A percentile compares a stretch with the other conserved stretches of the same genome.
phyloP scores from a whole-genome alignment of 2,113 vertebrate genomes.

The Microtus richardsoni region DNA sequence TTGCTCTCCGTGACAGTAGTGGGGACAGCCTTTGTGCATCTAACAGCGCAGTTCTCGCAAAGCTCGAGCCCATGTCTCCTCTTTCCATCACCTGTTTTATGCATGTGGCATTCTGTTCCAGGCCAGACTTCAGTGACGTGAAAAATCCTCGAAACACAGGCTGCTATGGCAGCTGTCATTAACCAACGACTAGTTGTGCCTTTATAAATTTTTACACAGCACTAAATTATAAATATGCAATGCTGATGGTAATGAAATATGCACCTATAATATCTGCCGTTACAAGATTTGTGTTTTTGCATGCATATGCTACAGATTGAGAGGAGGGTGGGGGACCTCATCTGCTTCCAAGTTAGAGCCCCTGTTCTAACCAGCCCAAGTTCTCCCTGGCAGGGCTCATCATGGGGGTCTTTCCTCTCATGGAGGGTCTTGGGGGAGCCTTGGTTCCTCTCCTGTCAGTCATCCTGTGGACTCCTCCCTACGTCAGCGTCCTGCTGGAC shows the following conservation, averaged over 20 bases:
- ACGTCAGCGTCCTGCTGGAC: neutral
- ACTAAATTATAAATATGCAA: slow-evolving; percentile 70
- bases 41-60: neutral
- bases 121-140: slow-evolving; percentile 64
- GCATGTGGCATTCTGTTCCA: slow-evolving; percentile 38
- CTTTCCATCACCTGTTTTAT: slow-evolving; percentile 34
- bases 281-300: neutral
- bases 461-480: too few relatives aligned
- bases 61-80: neutral
- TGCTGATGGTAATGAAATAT: slow-evolving; percentile 38
- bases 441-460: neutral
- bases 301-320: neutral
- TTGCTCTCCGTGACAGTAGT: fast-evolving
- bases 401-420: fast-evolving
- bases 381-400: neutral
- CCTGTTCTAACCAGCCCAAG: neutral
- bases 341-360: neutral
- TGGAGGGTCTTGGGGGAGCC: neutral
- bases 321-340: neutral
- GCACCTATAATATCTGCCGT: slow-evolving; percentile 10
- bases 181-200: slow-evolving; percentile 71
- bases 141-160: slow-evolving; percentile 60
- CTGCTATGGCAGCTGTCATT: slow-evolving; percentile 62
- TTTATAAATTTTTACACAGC: slow-evolving; percentile 76
- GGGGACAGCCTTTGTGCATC: neutral